Conservation (phyloP, 2,113 vertebrate genomes). For the Castor canadensis region DNA sequence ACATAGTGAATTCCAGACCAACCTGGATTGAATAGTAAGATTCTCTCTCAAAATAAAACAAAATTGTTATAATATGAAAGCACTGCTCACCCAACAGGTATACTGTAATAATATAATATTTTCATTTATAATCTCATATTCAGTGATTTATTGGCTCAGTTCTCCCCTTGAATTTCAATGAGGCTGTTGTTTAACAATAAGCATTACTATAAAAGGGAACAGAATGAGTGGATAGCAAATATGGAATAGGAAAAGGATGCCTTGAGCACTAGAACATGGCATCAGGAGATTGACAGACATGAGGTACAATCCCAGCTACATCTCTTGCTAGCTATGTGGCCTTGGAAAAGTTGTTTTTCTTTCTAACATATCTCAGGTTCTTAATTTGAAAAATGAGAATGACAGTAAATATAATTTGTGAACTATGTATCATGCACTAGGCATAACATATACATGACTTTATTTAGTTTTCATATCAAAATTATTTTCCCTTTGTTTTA, state of each 20-base stretch:
- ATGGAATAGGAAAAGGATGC: neutral
- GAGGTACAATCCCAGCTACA: neutral
- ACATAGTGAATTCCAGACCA: too few species aligned
- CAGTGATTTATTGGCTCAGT: neutral
- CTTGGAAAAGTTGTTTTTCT: neutral
- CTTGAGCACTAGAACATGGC: neutral
- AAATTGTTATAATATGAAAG: neutral
- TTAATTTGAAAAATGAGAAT: constrained; percentile 20
- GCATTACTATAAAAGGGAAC: neutral
- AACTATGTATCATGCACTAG: neutral
- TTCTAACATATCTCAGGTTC: neutral
- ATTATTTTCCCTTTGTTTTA: constrained; percentile 33
- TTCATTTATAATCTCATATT: neutral
- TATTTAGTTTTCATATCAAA: neutral
- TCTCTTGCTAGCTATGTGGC: neutral
- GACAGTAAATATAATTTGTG: neutral
- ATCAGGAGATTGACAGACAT: neutral
- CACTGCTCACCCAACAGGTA: neutral
- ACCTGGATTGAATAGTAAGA: too few species aligned
- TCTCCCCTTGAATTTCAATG: neutral
- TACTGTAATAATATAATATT: neutral
- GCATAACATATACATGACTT: neutral
- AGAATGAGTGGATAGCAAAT: neutral
- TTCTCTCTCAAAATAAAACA: too few species aligned
- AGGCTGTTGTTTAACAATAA: neutral